Evolutionary conservation across 2,797 vertebrate genomes (phyloP).

Genomic region (Poeciliopsis presidionis): DNA sequence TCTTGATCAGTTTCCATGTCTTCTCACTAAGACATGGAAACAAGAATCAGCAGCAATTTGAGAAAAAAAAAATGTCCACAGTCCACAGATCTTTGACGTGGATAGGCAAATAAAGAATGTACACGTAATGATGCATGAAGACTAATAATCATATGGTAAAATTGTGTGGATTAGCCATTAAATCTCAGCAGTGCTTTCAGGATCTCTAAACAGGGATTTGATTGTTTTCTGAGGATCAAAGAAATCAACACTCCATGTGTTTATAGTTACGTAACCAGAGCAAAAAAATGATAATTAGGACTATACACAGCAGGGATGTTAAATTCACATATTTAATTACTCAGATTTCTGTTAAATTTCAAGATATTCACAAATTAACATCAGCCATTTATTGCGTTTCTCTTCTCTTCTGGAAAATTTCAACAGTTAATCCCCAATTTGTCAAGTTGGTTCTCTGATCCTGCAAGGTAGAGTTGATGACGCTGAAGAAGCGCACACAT

Average conservation of each 20-base stretch:
- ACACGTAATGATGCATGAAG: slow-evolving; percentile 14
- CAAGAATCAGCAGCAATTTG: not conserved
- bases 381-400: not conserved
- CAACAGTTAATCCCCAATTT: slow-evolving; percentile 11
- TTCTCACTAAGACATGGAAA: not conserved
- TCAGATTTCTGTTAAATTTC: not conserved
- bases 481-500: not conserved
- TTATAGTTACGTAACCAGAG: slow-evolving; percentile 11
- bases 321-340: not conserved
- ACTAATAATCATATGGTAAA: slow-evolving; percentile 36
- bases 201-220: slow-evolving; percentile 38
- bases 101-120: slow-evolving; percentile 19
- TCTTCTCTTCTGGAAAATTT: slow-evolving; percentile 1
- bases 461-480: not conserved
- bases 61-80: not conserved
- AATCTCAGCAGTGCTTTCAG: slow-evolving; percentile 10
- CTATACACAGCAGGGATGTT: not conserved
- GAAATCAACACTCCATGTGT: slow-evolving; percentile 6
- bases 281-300: slow-evolving; percentile 20
- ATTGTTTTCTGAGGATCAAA: slow-evolving; percentile 36
- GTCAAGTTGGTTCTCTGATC: slow-evolving; percentile 20
- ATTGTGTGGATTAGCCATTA: slow-evolving; percentile 42
- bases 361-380: slow-evolving; percentile 9
- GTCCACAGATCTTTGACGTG: slow-evolving; percentile 8
- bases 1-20: not conserved